These are phyloP conservation scores for Saccostrea glomerata DNA, from an alignment of 1,140 invertebrate species.

Conservation along the genomic window DNA sequence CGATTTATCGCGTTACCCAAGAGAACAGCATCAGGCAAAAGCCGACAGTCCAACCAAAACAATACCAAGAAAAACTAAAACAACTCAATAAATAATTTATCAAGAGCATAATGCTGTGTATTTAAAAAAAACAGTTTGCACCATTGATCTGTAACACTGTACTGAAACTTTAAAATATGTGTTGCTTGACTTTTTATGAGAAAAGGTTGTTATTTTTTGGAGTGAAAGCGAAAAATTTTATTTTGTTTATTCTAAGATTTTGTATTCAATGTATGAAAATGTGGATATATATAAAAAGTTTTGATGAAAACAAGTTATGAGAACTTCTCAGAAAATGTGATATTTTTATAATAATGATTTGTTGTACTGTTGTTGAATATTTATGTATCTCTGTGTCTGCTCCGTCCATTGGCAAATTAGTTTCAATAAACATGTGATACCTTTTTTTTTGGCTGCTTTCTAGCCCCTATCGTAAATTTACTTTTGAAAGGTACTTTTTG, in stretches of 20 bases:
- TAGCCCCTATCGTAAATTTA: too few species aligned
- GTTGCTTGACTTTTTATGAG: conserved; percentile 7
- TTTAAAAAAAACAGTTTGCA: not conserved
- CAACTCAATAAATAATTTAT: not conserved
- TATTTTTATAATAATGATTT: not conserved
- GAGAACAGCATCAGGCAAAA: conserved; percentile 59
- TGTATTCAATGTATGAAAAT: not conserved
- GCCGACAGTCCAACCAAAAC: conserved; percentile 23
- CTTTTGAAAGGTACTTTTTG: too few species aligned
- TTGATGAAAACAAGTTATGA: not conserved
- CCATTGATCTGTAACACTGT: not conserved
- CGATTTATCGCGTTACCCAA: conserved; percentile 77
- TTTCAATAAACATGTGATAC: conserved; percentile 36
- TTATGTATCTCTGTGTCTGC: not conserved
- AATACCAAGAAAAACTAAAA: conserved; percentile 11
- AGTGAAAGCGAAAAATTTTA: conserved; percentile 47
- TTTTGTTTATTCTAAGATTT: not conserved
- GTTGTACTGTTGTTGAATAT: conserved; percentile 19
- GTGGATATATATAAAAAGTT: not conserved
- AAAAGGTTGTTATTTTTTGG: not conserved
- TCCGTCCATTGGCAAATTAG: not conserved
- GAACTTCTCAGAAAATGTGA: conserved; percentile 7
- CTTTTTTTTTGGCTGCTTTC: not conserved
- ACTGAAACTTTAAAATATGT: not conserved
- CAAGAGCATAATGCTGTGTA: not conserved